These are phyloP conservation scores for Volucella inanis DNA, from an alignment of 2,888 invertebrate species.

Conservation along the genomic window DNA sequence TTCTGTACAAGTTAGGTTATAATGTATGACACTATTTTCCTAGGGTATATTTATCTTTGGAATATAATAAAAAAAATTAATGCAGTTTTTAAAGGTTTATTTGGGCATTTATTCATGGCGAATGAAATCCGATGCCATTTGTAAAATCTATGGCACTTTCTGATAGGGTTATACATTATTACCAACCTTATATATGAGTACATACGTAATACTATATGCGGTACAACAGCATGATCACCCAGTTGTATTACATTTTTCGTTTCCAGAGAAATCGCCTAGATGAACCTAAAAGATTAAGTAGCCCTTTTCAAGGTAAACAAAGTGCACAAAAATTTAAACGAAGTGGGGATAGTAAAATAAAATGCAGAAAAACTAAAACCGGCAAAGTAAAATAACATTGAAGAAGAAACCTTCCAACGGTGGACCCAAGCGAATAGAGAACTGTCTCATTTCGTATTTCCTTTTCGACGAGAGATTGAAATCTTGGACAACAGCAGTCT, in stretches of 20 bases:
- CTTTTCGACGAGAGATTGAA: constrained; percentile 61
- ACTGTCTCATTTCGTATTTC: constrained; percentile 54
- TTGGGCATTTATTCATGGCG: no score
- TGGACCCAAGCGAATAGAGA: constrained; percentile 42
- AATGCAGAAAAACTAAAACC: constrained; percentile 39
- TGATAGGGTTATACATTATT: no score
- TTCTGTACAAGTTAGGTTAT: no score
- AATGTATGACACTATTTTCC: no score
- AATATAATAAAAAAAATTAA: no score
- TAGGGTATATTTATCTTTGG: no score
- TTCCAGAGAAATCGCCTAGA: constrained; percentile 63
- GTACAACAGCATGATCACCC: constrained; percentile 19
- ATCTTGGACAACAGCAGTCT: constrained; percentile 53
- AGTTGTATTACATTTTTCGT: constrained; percentile 51
- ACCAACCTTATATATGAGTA: no score
- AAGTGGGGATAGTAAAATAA: constrained; percentile 63
- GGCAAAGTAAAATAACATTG: constrained; percentile 3
- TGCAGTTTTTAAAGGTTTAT: no score
- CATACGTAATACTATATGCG: neutral
- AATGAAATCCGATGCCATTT: no score
- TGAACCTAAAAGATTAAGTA: constrained; percentile 63
- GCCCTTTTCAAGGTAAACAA: constrained; percentile 68
- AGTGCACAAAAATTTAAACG: constrained; percentile 52
- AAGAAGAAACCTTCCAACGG: constrained; percentile 25
- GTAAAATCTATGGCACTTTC: no score